These are phyloP conservation scores for Agrilus mali DNA, from an alignment of 2,888 invertebrate genomes.

Conservation along the genomic window DNA sequence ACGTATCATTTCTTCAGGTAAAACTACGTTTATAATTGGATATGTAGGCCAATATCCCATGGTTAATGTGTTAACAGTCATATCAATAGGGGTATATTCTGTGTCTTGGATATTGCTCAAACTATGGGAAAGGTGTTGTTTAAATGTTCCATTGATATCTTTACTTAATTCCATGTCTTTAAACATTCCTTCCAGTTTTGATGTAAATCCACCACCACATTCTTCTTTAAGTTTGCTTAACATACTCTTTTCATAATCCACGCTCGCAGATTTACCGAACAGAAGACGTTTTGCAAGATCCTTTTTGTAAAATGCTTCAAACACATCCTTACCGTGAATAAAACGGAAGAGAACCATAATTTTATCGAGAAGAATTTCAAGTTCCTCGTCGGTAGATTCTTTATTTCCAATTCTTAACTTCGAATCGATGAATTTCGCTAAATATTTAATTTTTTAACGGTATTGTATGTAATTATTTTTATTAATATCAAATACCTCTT, in stretches of 20 bases:
- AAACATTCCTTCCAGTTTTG: conserved; percentile 98
- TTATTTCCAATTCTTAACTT: conserved; percentile 71
- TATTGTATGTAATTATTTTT: no score
- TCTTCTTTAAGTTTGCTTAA: conserved; percentile 93
- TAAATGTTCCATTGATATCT: conserved; percentile 87
- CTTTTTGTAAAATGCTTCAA: conserved; percentile 98
- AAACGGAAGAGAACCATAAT: conserved; percentile 97
- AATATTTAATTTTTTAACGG: no score
- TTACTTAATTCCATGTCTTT: conserved; percentile 97
- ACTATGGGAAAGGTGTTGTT: conserved; percentile 45
- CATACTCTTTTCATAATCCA: conserved; percentile 98
- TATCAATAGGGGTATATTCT: conserved; percentile 46
- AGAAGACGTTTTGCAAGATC: conserved; percentile 90
- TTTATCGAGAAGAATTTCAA: conserved; percentile 87
- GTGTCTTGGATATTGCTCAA: conserved; percentile 11
- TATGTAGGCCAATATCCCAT: conserved; percentile 99
- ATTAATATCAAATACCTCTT: no score
- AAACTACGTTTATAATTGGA: conserved; percentile 72
- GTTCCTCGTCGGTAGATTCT: conserved; percentile 89
- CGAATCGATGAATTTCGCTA: conserved; percentile 94
- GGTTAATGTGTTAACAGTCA: conserved; percentile 88
- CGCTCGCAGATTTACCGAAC: conserved; percentile 93
- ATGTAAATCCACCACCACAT: conserved; percentile 95
- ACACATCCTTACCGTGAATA: conserved; percentile 97
- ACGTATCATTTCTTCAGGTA: conserved; percentile 76